Evolutionary conservation across 2,113 vertebrate species (phyloP).

Genomic region (Stictonetta naevosa): DNA sequence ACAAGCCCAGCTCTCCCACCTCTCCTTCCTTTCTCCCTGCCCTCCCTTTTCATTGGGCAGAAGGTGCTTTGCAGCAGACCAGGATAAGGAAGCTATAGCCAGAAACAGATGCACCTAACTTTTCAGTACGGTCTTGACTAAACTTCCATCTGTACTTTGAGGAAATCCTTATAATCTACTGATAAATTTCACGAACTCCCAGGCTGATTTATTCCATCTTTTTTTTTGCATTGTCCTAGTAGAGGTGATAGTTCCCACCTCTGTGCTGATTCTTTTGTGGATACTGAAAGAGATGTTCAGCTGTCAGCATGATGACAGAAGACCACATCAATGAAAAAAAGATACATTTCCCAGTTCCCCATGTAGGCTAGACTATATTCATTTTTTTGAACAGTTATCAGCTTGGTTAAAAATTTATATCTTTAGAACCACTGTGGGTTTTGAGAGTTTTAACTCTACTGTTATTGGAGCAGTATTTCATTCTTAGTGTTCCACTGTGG

Average conservation of each 20-base stretch:
- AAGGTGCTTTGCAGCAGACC: not conserved
- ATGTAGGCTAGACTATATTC: not conserved
- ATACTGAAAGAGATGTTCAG: not conserved
- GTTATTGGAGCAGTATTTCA: slow-evolving; percentile 15
- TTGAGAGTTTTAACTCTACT: not conserved
- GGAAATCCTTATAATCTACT: not conserved
- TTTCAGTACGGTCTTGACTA: not conserved
- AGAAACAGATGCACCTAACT: not conserved
- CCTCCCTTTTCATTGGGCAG: not conserved
- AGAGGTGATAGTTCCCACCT: not conserved
- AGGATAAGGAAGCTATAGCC: not conserved
- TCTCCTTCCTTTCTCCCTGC: not conserved
- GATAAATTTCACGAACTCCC: not conserved
- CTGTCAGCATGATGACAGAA: not conserved
- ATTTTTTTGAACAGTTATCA: not conserved
- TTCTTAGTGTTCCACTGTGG: not conserved
- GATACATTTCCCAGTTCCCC: not conserved
- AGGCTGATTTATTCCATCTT: not conserved
- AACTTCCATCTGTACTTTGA: not conserved
- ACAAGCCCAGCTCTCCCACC: not conserved
- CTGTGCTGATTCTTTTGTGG: not conserved
- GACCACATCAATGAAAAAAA: not conserved
- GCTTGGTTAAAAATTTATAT: slow-evolving; percentile 1
- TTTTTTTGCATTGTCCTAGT: not conserved
- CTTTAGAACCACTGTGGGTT: not conserved